A percentile compares a stretch with the other conserved stretches of the same genome.
These are phyloP conservation scores for Thinocorus orbignyianus DNA, from an alignment of 2,113 vertebrate species.

Conservation along the genomic window DNA sequence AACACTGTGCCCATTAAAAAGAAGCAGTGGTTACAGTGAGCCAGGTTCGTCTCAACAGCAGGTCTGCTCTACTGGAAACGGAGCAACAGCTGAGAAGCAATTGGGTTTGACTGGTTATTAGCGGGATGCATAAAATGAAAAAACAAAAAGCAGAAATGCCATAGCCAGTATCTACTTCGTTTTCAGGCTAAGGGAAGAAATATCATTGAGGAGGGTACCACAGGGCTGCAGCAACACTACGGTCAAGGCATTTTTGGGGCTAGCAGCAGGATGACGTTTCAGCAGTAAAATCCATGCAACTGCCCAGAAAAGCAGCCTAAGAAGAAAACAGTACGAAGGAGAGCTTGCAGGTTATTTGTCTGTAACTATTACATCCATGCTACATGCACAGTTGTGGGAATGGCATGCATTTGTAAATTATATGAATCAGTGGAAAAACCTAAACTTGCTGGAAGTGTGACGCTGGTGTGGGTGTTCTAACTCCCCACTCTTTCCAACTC, in stretches of 20 bases:
- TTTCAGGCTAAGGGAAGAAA: not conserved
- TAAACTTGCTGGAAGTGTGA: not conserved
- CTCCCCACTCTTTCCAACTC: not conserved
- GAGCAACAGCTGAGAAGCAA: not conserved
- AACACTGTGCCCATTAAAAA: not conserved
- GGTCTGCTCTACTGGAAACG: not conserved
- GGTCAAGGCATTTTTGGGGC: not conserved
- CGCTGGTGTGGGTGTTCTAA: not conserved
- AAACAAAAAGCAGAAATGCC: not conserved
- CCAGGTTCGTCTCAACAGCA: not conserved
- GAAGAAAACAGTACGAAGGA: not conserved
- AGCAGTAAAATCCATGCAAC: not conserved
- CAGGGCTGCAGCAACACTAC: fast-evolving
- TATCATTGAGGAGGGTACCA: not conserved
- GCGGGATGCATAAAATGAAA: not conserved
- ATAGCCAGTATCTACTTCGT: not conserved
- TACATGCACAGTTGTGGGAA: not conserved
- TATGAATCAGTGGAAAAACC: not conserved
- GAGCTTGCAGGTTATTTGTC: not conserved
- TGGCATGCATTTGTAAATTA: not conserved
- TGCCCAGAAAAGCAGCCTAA: not conserved
- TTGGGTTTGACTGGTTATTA: not conserved
- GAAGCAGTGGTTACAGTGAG: not conserved
- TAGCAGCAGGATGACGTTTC: not conserved
- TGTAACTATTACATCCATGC: not conserved